A percentile compares a stretch with the other conserved stretches of the same genome.
Conservation (phyloP, 2,113 vertebrate genomes). For the Myrmophylax atrothorax region DNA sequence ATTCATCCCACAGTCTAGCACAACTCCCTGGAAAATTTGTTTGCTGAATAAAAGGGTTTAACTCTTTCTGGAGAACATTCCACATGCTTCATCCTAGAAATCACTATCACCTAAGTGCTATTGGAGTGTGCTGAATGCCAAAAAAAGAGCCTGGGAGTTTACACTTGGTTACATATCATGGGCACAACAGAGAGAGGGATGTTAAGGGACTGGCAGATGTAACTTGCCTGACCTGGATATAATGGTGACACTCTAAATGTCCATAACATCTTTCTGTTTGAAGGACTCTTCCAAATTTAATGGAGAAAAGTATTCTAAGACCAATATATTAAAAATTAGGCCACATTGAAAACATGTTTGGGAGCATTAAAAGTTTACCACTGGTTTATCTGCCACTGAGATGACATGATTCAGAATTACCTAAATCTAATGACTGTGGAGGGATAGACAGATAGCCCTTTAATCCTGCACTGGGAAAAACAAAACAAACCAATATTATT, state of each 20-base stretch:
- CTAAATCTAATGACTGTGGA: too few relatives aligned
- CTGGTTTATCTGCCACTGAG: neutral
- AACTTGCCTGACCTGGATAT: neutral
- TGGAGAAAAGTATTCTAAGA: neutral
- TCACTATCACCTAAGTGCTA: neutral
- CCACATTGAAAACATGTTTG: neutral
- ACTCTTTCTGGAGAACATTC: neutral
- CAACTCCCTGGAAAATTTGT: neutral
- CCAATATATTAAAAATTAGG: neutral
- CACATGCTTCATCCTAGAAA: neutral
- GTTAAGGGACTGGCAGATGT: neutral
- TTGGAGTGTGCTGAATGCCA: neutral
- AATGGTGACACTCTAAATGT: neutral
- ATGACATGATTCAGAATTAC: neutral
- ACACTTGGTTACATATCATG: neutral
- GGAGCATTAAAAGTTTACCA: neutral
- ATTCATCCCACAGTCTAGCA: neutral
- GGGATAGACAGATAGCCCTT: accelerated
- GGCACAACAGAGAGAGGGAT: neutral
- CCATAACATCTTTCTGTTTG: neutral
- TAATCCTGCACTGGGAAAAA: neutral
- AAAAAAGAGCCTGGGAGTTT: neutral
- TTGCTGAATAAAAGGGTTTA: neutral
- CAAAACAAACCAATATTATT: neutral
- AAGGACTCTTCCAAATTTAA: neutral